Evolutionary conservation across 1,140 invertebrate species (phyloP).

Genomic region (Hycleus phaleratus): DNA sequence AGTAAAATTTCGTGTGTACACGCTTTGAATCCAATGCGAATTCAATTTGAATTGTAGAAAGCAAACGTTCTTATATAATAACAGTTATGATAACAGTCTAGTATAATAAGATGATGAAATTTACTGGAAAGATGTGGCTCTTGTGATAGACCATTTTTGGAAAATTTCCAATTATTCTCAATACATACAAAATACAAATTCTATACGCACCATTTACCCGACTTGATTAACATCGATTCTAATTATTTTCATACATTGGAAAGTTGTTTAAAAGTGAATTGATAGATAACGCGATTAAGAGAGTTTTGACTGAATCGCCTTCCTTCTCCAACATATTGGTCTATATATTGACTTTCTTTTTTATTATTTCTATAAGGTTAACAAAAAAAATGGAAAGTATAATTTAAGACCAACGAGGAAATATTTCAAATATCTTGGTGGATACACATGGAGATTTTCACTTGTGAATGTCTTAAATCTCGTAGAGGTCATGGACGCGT

Average conservation of each 20-base stretch:
- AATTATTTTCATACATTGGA: not conserved
- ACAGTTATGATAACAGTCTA: no score
- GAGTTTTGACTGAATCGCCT: no score
- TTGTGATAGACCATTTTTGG: no score
- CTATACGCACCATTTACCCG: constrained; percentile 1
- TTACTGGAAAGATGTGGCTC: no score
- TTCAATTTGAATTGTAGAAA: not conserved
- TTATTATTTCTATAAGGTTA: no score
- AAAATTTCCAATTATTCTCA: no score
- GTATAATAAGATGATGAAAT: no score
- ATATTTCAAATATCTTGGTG: not conserved
- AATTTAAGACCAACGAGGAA: not conserved
- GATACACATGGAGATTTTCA: not conserved
- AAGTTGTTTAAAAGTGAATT: not conserved
- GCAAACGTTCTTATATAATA: constrained; percentile 9
- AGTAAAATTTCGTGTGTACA: no score
- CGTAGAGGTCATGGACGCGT: not conserved
- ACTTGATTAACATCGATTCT: no score
- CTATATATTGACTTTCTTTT: not conserved
- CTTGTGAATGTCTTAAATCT: not conserved
- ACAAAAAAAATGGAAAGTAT: constrained; percentile 2
- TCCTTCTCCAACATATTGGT: no score
- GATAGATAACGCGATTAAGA: no score
- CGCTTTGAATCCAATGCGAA: no score
- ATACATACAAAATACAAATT: not conserved